phyloP scores from a whole-genome alignment of 2,888 invertebrate genomes.

The Pristionchus exspectatus region DNA sequence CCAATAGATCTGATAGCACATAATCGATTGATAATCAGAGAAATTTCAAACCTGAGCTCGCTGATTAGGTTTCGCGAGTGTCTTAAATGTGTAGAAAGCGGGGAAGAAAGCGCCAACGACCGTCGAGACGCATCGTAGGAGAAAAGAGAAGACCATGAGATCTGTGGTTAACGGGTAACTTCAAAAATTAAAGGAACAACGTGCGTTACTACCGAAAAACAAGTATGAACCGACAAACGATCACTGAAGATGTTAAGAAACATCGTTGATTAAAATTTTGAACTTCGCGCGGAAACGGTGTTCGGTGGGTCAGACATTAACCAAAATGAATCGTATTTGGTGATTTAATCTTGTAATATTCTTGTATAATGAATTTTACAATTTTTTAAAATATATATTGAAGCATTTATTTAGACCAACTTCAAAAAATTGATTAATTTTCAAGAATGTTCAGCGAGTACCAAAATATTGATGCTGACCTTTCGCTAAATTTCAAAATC shows the following conservation, averaged over 20 bases:
- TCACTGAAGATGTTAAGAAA: neutral
- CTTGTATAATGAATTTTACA: too few relatives aligned
- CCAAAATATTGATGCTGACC: neutral
- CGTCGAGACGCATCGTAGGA: conserved; percentile 52
- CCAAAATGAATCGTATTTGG: too few relatives aligned
- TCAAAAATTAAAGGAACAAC: neutral
- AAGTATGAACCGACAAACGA: neutral
- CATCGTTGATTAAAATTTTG: neutral
- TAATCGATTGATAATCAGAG: neutral
- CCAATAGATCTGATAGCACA: conserved; percentile 37
- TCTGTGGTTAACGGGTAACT: neutral
- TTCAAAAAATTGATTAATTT: too few relatives aligned
- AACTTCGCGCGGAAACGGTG: neutral
- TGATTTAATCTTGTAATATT: too few relatives aligned
- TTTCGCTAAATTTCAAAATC: neutral
- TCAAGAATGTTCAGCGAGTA: too few relatives aligned
- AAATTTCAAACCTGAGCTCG: conserved; percentile 39
- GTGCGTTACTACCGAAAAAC: neutral
- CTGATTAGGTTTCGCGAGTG: conserved; percentile 41
- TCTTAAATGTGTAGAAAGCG: conserved; percentile 35
- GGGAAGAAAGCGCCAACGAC: conserved; percentile 48
- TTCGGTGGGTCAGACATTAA: neutral
- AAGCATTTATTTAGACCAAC: too few relatives aligned
- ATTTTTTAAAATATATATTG: too few relatives aligned
- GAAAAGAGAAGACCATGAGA: conserved; percentile 45